Percentiles rank a stretch among this genome's conserved stretches.
phyloP scores from a whole-genome alignment of 2,888 invertebrate species.

The Diarsia mendica region DNA sequence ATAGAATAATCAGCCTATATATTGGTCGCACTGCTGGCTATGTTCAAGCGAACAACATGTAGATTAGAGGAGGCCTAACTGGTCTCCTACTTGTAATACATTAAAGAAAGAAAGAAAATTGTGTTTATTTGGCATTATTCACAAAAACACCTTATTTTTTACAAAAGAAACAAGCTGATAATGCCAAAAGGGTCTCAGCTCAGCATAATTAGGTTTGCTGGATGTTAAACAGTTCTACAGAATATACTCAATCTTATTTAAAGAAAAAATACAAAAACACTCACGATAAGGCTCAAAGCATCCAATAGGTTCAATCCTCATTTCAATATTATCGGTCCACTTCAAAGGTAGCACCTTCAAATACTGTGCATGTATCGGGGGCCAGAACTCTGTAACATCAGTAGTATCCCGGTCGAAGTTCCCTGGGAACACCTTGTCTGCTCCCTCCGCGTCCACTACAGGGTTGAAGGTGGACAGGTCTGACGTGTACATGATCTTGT shows the following conservation, averaged over 20 bases:
- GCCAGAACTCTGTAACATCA: constrained; percentile 92
- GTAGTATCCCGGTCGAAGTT: constrained; percentile 92
- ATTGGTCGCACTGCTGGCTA: neutral
- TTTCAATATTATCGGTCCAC: constrained; percentile 93
- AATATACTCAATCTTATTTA: too few species aligned
- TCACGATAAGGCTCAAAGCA: constrained; percentile 93
- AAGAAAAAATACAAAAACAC: constrained; percentile 39
- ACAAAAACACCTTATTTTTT: too few species aligned
- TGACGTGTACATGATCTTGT: constrained; percentile 93
- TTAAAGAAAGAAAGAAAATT: too few species aligned
- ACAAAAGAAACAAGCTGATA: too few species aligned
- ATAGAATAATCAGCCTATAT: neutral
- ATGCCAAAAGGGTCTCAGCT: too few species aligned
- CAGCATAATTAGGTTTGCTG: neutral
- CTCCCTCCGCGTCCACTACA: constrained; percentile 89
- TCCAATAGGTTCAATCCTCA: constrained; percentile 94
- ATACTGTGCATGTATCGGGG: constrained; percentile 93
- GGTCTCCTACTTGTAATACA: too few species aligned
- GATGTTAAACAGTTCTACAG: neutral
- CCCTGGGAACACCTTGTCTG: constrained; percentile 91
- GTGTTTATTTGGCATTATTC: too few species aligned
- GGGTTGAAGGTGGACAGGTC: constrained; percentile 93
- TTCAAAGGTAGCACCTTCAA: constrained; percentile 93
- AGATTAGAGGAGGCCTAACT: too few species aligned
- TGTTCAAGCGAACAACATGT: too few species aligned